These are phyloP conservation scores for Oxyruncus cristatus DNA, from an alignment of 2,113 vertebrate genomes.

Conservation along the genomic window DNA sequence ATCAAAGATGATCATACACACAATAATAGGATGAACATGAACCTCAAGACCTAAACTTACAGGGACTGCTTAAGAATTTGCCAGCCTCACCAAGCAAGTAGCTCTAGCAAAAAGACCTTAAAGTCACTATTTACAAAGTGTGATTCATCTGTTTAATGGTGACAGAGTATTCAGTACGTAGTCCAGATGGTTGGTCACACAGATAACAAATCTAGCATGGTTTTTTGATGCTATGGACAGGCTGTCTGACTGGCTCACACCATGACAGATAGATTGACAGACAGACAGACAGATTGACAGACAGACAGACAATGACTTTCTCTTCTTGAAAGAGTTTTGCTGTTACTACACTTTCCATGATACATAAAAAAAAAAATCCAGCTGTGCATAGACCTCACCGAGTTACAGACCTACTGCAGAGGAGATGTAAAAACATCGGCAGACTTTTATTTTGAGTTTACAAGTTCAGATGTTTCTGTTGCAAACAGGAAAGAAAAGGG, in stretches of 20 bases:
- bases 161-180: slow-evolving; percentile 30
- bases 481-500: slow-evolving; percentile 41
- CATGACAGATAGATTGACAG: neutral
- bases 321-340: neutral
- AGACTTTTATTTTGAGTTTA: neutral
- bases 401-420: neutral
- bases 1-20: neutral
- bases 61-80: neutral
- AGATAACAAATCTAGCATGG: slow-evolving; percentile 12
- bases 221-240: slow-evolving; percentile 6
- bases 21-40: neutral
- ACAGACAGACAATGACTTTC: neutral
- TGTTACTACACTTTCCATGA: neutral
- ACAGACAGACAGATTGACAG: neutral
- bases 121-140: slow-evolving; percentile 30
- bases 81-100: neutral
- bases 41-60: neutral
- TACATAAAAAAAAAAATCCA: neutral
- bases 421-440: neutral
- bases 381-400: neutral
- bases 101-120: neutral
- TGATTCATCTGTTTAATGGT: slow-evolving; percentile 47
- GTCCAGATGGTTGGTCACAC: neutral
- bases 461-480: slow-evolving; percentile 18
- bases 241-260: slow-evolving; percentile 3